A percentile compares a stretch with the other conserved stretches of the same genome.
Evolutionary conservation across 2,888 invertebrate genomes (phyloP).

Genomic region (Taphrorychus bicolor): DNA sequence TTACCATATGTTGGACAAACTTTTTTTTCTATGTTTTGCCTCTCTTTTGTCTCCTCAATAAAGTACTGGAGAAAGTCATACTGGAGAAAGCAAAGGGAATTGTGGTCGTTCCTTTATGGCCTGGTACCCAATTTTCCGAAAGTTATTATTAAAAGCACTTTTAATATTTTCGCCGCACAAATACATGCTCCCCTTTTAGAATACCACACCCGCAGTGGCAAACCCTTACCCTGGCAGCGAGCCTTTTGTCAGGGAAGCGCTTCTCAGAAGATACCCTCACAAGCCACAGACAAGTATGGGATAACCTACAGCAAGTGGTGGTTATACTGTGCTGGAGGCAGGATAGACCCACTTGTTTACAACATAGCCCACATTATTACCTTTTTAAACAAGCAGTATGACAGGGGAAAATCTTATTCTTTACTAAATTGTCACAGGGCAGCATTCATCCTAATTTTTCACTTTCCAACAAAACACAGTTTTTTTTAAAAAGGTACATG

Average conservation of each 20-base stretch:
- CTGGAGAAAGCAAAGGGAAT: too few relatives aligned
- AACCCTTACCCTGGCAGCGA: too few relatives aligned
- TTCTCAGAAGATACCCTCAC: neutral
- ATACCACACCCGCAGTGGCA: conserved; percentile 7
- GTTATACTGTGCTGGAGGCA: neutral
- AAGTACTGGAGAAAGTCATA: neutral
- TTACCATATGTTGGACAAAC: neutral
- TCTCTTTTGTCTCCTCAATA: conserved; percentile 2
- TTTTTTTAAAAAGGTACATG: neutral
- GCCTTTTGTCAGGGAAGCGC: too few relatives aligned
- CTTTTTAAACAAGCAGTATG: neutral
- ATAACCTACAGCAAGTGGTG: neutral
- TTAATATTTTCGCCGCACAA: neutral
- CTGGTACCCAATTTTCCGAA: conserved; percentile 11
- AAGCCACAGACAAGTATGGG: neutral
- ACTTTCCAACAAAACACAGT: neutral
- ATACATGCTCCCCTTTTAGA: conserved; percentile 8
- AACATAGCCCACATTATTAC: too few relatives aligned
- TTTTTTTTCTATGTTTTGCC: conserved; percentile 2
- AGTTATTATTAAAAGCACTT: neutral
- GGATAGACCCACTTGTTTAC: neutral
- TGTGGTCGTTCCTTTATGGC: too few relatives aligned
- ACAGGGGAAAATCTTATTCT: neutral
- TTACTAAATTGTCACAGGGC: neutral
- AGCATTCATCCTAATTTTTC: neutral